A percentile compares a stretch with the other conserved stretches of the same genome.
These are phyloP conservation scores for Rhabdomys dilectus DNA, from an alignment of 2,113 vertebrate species.

Conservation along the genomic window DNA sequence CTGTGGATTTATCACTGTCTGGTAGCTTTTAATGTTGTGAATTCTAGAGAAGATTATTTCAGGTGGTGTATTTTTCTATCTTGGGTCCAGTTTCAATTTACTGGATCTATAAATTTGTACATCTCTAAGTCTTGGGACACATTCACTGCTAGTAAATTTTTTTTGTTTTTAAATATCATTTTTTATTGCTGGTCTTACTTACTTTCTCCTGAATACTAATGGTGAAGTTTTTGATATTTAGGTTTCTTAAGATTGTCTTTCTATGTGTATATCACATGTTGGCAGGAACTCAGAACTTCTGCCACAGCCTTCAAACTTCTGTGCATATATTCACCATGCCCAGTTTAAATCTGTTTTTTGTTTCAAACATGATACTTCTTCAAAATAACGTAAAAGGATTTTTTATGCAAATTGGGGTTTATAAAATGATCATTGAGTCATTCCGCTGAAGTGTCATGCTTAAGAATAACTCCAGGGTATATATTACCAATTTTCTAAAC, in stretches of 20 bases:
- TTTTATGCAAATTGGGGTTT: constrained; percentile 51
- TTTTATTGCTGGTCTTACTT: constrained; percentile 28
- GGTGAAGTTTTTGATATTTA: constrained; percentile 17
- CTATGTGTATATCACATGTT: neutral
- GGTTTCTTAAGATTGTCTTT: neutral
- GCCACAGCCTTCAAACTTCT: neutral
- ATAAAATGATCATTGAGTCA: constrained; percentile 42
- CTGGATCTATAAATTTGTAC: neutral
- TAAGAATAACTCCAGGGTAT: constrained; percentile 6
- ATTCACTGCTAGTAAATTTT: neutral
- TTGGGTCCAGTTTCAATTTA: constrained; percentile 7
- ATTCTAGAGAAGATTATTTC: neutral
- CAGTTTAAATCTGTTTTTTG: neutral
- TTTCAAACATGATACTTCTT: constrained; percentile 31
- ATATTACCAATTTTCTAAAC: constrained; percentile 22
- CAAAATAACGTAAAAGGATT: constrained; percentile 29
- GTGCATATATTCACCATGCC: neutral
- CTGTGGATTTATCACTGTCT: neutral
- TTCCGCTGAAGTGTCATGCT: neutral
- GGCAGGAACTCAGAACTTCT: neutral
- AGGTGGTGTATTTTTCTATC: constrained; percentile 3
- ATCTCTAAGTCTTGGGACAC: neutral
- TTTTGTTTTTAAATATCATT: constrained; percentile 22
- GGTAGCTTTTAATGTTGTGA: constrained; percentile 33
- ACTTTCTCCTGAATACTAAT: constrained; percentile 26